Evolutionary conservation across 2,113 vertebrate species (phyloP), one percentile per base, ranked within the genome.

Genomic region (Saiga tatarica): DNA sequence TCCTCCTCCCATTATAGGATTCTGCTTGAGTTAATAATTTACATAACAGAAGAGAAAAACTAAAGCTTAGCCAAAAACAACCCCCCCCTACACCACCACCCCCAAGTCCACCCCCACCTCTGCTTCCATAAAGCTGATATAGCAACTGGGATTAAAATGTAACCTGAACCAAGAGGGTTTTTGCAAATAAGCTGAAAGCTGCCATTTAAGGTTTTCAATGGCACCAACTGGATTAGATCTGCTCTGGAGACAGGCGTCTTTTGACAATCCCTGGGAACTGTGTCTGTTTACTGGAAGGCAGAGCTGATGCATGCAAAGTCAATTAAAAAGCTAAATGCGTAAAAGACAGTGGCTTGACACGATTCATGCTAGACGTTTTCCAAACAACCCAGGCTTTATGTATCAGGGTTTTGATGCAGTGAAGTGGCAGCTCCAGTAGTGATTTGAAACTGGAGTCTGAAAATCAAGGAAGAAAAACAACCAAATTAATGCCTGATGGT

Each of bases 191-290:
- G 57, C 96, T 90, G 94, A 97, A 97, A 98, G 64, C 97, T 98
- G 91, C n/a, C 93, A 97, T 97, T 98, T 98, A 95, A 83, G 87
- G 86, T 74, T 97, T 98, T 98, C 97, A 81, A 87, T 97, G 86
- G 92, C 95, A 98, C 92, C 84, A 93, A 95, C 83, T 83, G 33
- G 88, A 98, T 95, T 98, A 98, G 96, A 98, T 52, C 88, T 97
- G 50, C 97, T 98, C 87, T 89, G 25, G 60, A 97, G 87, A 91
- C 97, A 93, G 96, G 97, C 96, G 30, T 98, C 97, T 97, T 95
- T 96, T 92, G 93, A 95, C 95, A 97, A 94, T 96, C 95, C 89
- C 97, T 95, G 96, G 94, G 95, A 98, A 96, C 96, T 42, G 12
- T 79, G 93, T 96, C 93, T 95, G 84, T 95, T 97, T 90, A 92